These are phyloP conservation scores for Cichladusa arquata DNA, from an alignment of 2,113 vertebrate species.

Conservation along the genomic window DNA sequence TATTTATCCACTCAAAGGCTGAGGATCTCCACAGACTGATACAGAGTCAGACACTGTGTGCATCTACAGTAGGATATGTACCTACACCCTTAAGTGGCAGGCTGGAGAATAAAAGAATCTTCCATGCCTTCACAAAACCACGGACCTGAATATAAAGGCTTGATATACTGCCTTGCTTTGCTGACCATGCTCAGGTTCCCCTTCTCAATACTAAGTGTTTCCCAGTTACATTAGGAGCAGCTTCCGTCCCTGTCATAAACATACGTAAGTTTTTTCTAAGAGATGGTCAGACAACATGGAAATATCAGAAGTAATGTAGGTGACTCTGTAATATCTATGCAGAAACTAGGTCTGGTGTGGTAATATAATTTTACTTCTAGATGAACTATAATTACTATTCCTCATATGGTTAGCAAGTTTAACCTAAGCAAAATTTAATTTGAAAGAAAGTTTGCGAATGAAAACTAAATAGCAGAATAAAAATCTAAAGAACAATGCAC, in stretches of 20 bases:
- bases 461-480: background rate
- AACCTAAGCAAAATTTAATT: background rate
- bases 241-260: background rate
- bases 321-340: background rate
- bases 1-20: background rate
- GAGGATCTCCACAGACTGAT: background rate
- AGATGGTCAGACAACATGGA: background rate
- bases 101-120: background rate
- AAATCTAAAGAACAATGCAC: background rate
- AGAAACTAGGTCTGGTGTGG: background rate
- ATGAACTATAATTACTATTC: background rate
- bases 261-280: background rate
- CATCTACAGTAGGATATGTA: accelerated
- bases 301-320: accelerated
- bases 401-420: background rate
- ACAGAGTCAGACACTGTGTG: background rate
- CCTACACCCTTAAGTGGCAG: background rate
- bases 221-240: background rate
- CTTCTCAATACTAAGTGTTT: background rate
- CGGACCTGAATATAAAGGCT: background rate
- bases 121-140: background rate
- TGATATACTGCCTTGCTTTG: background rate
- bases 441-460: background rate
- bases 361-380: background rate
- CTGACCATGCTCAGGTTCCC: background rate